phyloP scores from a whole-genome alignment of 1,140 invertebrate genomes.

The Papilio xuthus region DNA sequence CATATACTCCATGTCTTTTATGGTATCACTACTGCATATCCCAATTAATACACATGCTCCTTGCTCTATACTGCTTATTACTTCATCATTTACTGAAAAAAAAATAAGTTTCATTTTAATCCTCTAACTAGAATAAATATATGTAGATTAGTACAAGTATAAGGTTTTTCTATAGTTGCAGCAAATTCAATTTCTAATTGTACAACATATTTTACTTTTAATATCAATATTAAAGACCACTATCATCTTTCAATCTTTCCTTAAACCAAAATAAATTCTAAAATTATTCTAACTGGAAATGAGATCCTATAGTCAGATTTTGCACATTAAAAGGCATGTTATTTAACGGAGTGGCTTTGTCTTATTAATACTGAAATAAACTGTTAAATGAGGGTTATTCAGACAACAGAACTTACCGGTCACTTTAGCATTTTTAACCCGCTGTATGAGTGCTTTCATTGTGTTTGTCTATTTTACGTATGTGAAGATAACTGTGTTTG shows the following conservation, averaged over 20 bases:
- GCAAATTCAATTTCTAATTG: too few species aligned
- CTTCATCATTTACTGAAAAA: conserved; percentile 88
- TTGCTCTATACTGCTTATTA: conserved; percentile 91
- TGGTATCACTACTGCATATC: conserved; percentile 89
- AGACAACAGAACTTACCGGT: conserved; percentile 81
- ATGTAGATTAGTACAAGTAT: too few species aligned
- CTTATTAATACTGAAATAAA: background rate
- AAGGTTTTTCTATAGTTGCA: too few species aligned
- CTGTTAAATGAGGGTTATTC: background rate
- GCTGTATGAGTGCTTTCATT: conserved; percentile 90
- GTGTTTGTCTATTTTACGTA: conserved; percentile 19
- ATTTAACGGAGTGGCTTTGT: background rate
- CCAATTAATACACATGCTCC: conserved; percentile 94
- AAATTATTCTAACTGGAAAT: too few species aligned
- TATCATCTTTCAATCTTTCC: too few species aligned
- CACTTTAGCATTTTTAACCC: conserved; percentile 88
- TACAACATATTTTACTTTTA: too few species aligned
- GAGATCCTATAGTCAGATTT: too few species aligned
- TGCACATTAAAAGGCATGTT: background rate
- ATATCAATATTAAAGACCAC: too few species aligned
- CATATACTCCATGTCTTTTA: conserved; percentile 93
- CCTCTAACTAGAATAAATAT: too few species aligned
- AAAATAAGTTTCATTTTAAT: too few species aligned
- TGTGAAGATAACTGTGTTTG: background rate
- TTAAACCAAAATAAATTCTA: too few species aligned